phyloP scores from a whole-genome alignment of 2,797 vertebrate genomes.

The Chromis chromis region DNA sequence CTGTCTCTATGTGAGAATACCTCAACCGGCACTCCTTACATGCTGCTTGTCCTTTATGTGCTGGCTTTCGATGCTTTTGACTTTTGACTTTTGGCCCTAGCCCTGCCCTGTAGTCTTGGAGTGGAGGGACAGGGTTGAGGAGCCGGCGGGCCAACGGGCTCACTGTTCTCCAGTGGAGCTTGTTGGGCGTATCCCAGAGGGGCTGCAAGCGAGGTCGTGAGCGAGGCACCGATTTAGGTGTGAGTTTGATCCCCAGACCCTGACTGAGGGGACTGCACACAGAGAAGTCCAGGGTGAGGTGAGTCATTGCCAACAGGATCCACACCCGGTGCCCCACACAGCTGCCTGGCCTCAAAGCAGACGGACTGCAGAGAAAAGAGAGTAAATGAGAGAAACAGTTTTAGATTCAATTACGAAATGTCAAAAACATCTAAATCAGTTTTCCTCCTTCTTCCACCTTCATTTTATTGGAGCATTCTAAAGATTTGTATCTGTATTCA shows the following conservation, averaged over 20 bases:
- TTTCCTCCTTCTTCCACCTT: not conserved
- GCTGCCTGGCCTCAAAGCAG: constrained; percentile 80
- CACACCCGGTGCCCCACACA: constrained; percentile 85
- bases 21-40: constrained; percentile 79
- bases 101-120: constrained; percentile 68
- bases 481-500: constrained; percentile 51
- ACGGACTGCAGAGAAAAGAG: constrained; percentile 77
- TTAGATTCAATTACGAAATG: constrained; percentile 37
- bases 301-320: constrained; percentile 86
- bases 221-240: constrained; percentile 77
- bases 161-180: constrained; percentile 83
- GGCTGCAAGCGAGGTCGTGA: constrained; percentile 78
- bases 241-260: constrained; percentile 79
- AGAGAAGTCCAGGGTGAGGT: constrained; percentile 87
- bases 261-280: constrained; percentile 83
- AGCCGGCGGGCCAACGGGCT: constrained; percentile 77
- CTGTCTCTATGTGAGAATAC: constrained; percentile 68
- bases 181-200: constrained; percentile 79
- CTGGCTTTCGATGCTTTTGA: constrained; percentile 72
- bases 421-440: constrained; percentile 33
- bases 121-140: constrained; percentile 71
- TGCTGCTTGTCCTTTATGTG: constrained; percentile 66
- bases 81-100: constrained; percentile 66
- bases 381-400: constrained; percentile 42
- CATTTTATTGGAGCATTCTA: constrained; percentile 11